These are phyloP conservation scores for Myrmecobius fasciatus DNA, from an alignment of 2,113 vertebrate genomes.

Conservation along the genomic window DNA sequence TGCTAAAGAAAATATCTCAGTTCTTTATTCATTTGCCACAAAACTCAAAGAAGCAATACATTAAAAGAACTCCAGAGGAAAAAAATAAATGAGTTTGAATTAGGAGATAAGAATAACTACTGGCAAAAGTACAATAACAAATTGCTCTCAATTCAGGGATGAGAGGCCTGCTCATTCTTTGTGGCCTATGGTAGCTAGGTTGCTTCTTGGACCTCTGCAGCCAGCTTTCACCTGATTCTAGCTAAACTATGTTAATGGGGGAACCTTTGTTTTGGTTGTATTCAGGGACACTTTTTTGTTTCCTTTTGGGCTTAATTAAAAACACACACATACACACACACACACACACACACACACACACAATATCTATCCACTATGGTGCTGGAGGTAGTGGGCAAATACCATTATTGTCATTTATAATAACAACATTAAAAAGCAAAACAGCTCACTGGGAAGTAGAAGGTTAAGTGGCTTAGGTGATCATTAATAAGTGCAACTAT, in stretches of 20 bases:
- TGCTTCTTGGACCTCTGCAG: not conserved
- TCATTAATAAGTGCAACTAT: not conserved
- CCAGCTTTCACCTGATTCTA: not conserved
- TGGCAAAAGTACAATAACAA: not conserved
- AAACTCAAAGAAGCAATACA: constrained; percentile 36
- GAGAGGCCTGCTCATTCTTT: fast-evolving
- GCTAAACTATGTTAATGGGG: not conserved
- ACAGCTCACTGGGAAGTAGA: not conserved
- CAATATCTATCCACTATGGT: not conserved
- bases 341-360: not conserved
- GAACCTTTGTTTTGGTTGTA: not conserved
- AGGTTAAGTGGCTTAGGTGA: too few species aligned
- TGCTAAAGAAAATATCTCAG: not conserved
- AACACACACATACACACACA: not conserved
- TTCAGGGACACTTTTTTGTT: not conserved
- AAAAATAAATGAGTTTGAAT: not conserved
- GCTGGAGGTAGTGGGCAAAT: not conserved
- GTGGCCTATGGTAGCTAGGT: not conserved
- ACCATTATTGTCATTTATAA: not conserved
- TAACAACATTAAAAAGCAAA: not conserved
- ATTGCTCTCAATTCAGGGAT: not conserved
- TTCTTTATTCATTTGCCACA: constrained; percentile 34
- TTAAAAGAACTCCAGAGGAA: not conserved
- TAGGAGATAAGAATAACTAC: not conserved
- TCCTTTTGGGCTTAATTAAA: constrained; percentile 14